These are phyloP conservation scores for Centroberyx gerrardi DNA, from an alignment of 2,797 vertebrate species.

Conservation along the genomic window DNA sequence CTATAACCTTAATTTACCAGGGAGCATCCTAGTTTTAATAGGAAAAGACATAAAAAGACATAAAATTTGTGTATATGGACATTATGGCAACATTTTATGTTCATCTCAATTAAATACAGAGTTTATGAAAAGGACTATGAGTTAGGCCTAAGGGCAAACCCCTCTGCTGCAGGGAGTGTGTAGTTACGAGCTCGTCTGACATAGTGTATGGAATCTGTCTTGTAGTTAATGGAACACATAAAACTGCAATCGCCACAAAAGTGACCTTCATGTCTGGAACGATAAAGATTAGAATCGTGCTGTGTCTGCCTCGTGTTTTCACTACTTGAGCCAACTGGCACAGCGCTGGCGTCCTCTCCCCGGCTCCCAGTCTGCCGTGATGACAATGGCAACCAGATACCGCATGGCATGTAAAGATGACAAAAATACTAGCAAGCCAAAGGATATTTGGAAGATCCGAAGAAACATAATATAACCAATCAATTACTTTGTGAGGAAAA, in stretches of 20 bases:
- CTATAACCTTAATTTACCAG: constrained; percentile 28
- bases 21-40: not conserved
- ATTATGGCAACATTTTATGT: constrained; percentile 18
- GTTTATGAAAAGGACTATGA: not conserved
- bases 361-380: constrained; percentile 83
- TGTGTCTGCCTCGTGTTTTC: constrained; percentile 85
- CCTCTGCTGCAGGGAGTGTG: not conserved
- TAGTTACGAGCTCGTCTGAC: constrained; percentile 14
- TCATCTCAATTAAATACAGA: not conserved
- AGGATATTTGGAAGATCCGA: constrained; percentile 69
- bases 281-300: constrained; percentile 85
- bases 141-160: not conserved
- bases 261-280: constrained; percentile 85
- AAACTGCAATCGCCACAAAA: constrained; percentile 71
- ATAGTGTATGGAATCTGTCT: constrained; percentile 51
- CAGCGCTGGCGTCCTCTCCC: constrained; percentile 74
- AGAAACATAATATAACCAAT: constrained; percentile 68
- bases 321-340: constrained; percentile 86
- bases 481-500: constrained; percentile 42
- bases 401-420: constrained; percentile 81
- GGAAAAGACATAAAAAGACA: not conserved
- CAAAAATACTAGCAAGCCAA: constrained; percentile 80
- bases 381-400: constrained; percentile 84
- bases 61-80: not conserved
- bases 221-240: constrained; percentile 69